Conservation (phyloP, 2,888 invertebrate species). For the Brenthis ino region DNA sequence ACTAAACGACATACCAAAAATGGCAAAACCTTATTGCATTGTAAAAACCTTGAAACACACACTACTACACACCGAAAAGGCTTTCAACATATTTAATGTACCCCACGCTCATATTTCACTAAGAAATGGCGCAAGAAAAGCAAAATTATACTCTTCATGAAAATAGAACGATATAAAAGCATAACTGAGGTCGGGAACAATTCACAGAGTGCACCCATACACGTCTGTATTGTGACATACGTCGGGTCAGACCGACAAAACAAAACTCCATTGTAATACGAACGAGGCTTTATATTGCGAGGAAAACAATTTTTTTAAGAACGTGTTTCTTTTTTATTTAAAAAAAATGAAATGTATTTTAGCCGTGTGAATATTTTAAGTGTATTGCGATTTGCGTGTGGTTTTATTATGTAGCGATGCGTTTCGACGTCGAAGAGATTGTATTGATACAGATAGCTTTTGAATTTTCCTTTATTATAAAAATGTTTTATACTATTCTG, state of each 20-base stretch:
- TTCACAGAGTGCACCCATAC: slow-evolving; percentile 74
- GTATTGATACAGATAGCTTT: slow-evolving; percentile 42
- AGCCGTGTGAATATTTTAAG: slow-evolving; percentile 70
- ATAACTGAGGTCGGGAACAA: slow-evolving; percentile 60
- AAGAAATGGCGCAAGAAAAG: slow-evolving; percentile 52
- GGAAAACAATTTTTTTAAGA: slow-evolving; percentile 77
- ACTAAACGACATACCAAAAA: too few relatives aligned
- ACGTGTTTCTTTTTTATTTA: slow-evolving; percentile 63
- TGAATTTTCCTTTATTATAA: slow-evolving; percentile 27
- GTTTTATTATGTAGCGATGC: slow-evolving; percentile 57
- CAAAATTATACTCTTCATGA: slow-evolving; percentile 54
- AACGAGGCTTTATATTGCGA: slow-evolving; percentile 72
- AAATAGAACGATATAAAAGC: slow-evolving; percentile 52
- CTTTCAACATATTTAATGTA: slow-evolving; percentile 40
- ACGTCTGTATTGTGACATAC: slow-evolving; percentile 63
- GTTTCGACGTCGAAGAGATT: slow-evolving; percentile 45
- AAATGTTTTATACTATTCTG: slow-evolving; percentile 18
- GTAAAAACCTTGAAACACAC: neutral
- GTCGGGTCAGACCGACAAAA: slow-evolving; percentile 59
- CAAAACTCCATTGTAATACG: slow-evolving; percentile 73
- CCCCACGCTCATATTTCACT: slow-evolving; percentile 42
- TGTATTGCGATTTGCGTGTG: slow-evolving; percentile 65
- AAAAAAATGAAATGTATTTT: slow-evolving; percentile 61
- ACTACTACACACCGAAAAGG: slow-evolving; percentile 24
- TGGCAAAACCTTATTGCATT: too few relatives aligned